Base-by-base conservation (phyloP, 2,113 vertebrate species). In the Anolis carolinensis region DNA sequence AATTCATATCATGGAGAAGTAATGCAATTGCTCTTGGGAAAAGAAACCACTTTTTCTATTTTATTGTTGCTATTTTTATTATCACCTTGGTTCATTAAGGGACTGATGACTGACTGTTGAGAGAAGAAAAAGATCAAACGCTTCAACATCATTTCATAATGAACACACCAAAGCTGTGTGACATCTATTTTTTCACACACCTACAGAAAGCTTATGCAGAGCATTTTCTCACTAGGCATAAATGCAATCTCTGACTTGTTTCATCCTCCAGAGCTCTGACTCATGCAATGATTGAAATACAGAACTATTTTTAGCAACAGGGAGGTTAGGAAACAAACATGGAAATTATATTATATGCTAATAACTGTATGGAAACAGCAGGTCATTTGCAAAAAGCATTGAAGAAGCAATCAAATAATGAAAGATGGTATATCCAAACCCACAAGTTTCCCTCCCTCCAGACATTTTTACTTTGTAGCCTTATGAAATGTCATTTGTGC, bases 11-110 rank as follows among this genome's bases (percentile, higher is more conserved):
- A 89, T 74, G 86, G 92, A 71, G 8, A 52, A 70, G 4, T 1
- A 50, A 25, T 32, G 85, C 59, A 86, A 84, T 73, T 86, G 81
- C 70, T 74, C 65, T 62, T 87, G 84, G 67, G 80, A 89, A 77
- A 90, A 74, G 72, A 91, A 94, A 72, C 89, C 67, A 16, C 8
- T 87, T 77, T 73, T 85, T 78, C 65, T 86, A 76, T 90, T 87
- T 88, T 25, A 62, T 16, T 67, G 10, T 85, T 50, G 20, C 4
- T 79, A 50, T 48, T 89, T 59, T 88, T 89, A 80, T 83, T 87
- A 68, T 83, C 20, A 74, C 30, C 7, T 72, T 55, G 8, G 76
- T 68, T 83, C 82, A 34, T 76, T 82, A 77, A 52, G 7, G 39
- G 50, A 50, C 44, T 9, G 27, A 44, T 74, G 23, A 25, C 1